Evolutionary conservation across 1,140 invertebrate genomes (phyloP), one percentile per base, ranked within the genome.

Genomic region (Drosophila murphyi): DNA sequence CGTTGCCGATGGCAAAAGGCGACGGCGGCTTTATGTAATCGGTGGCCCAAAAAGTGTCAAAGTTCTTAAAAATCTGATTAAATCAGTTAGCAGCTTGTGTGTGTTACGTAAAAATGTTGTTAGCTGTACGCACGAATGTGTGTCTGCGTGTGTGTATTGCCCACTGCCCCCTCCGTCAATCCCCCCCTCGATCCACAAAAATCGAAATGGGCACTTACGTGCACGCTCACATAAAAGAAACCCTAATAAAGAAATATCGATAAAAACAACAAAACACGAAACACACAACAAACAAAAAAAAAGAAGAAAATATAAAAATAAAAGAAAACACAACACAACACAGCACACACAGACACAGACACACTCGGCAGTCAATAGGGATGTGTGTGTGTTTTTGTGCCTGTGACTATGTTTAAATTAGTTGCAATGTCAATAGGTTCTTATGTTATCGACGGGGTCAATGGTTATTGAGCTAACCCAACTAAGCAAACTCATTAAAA

Each of bases 211-310:
- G 83, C 85, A 83, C 83, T 87, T 87, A 87, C 83, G 83, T 82
- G 82, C 76, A 83, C 85, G 83, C 73, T 88, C 83, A 43, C 83
- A 87, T 80, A 87, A 88, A 88, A 88, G 82, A 88, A 87, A 87
- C 83, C 83, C 80, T 88, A 87, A 88, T 88, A 87, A 87, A 87
- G 85, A 87, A 87, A 87, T 88, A 88, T 88, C 80, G 80, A 87
- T 87, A 88, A 83, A 83, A 80, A 71, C 59, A 76, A 72, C 73
- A 65, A 72, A 75, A 71, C 63, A 72, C 67, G 71, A 83, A 61
- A 48, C 12, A 59, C 48, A 59, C 39, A 65, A 59, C 8, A 64
- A 43, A 35, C 8, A 37, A 60, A 8, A 56, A 31, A 56, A 41
- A 61, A 55, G 20, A 20, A 20, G 20, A 8, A 51, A 50, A 41